Conservation (phyloP, 92 coral and sea anemone genomes). For the Hydrozoanthus gracilis region DNA sequence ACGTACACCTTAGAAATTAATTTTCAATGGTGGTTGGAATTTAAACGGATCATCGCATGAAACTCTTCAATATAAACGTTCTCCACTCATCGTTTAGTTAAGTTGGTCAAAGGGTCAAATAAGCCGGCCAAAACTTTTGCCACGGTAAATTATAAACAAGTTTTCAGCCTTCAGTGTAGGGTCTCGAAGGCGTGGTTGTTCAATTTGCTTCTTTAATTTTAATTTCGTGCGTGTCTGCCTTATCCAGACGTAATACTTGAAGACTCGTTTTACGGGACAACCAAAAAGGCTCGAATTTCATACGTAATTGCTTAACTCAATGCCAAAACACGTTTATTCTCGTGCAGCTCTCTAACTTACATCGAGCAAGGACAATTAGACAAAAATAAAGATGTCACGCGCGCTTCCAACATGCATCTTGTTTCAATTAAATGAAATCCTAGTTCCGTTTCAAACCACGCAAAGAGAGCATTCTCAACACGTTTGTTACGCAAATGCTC, state of each 20-base stretch:
- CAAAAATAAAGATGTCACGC: neutral
- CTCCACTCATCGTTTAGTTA: neutral
- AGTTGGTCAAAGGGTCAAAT: conserved; percentile 34
- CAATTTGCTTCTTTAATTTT: neutral
- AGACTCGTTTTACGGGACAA: neutral
- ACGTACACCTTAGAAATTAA: conserved; percentile 1
- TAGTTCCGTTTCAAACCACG: conserved; percentile 10
- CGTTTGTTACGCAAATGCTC: neutral
- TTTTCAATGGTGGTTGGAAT: neutral
- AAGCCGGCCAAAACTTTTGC: neutral
- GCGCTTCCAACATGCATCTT: neutral
- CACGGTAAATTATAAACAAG: neutral
- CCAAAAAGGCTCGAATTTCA: neutral
- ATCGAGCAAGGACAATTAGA: neutral
- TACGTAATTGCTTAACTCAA: neutral
- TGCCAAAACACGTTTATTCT: conserved; percentile 1
- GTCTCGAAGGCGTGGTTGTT: neutral
- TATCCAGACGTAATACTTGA: neutral
- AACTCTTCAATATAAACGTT: neutral
- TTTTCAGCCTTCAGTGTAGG: neutral
- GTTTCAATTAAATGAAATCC: conserved; percentile 1
- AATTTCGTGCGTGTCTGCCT: conserved; percentile 7
- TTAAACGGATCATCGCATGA: neutral
- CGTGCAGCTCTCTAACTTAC: neutral
- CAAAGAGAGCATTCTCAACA: neutral